A percentile compares a stretch with the other conserved stretches of the same genome.
phyloP scores from a whole-genome alignment of 2,797 vertebrate species.

The Epinephelus coioides region DNA sequence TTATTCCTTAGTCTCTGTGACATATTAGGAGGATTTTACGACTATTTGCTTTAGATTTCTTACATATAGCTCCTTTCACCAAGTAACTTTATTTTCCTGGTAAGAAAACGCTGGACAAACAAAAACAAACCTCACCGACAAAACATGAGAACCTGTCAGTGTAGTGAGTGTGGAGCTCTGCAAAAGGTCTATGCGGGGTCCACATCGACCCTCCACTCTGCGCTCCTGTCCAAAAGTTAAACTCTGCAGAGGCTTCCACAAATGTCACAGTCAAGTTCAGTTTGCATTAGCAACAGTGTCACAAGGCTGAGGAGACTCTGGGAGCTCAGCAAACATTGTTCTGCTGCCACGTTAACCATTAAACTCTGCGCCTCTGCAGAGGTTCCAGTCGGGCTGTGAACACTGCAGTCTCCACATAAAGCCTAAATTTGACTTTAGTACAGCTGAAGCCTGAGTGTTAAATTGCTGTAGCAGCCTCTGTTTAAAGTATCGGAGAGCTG shows the following conservation, averaged over 20 bases:
- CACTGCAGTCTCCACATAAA: constrained; percentile 31
- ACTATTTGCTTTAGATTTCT: no score
- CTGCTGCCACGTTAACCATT: constrained; percentile 37
- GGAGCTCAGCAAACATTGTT: constrained; percentile 51
- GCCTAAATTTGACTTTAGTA: constrained; percentile 27
- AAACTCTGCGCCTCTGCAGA: constrained; percentile 45
- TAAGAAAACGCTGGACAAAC: neutral
- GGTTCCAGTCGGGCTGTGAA: constrained; percentile 19
- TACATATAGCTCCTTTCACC: neutral
- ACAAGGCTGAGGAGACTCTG: constrained; percentile 47
- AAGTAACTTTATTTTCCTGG: neutral
- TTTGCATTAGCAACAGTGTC: constrained; percentile 66
- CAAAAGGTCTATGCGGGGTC: constrained; percentile 37
- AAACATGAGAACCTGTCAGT: neutral
- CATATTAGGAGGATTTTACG: no score
- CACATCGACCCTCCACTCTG: constrained; percentile 37
- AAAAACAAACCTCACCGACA: neutral
- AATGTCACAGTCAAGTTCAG: constrained; percentile 65
- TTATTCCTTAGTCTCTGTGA: no score
- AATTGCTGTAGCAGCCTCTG: constrained; percentile 33
- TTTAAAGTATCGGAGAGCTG: constrained; percentile 42
- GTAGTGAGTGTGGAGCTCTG: constrained; percentile 8
- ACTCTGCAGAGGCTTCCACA: constrained; percentile 54
- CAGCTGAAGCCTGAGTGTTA: constrained; percentile 41
- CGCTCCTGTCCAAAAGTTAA: constrained; percentile 44